Conservation (phyloP, 2,888 invertebrate species). For the Eueremaeus valkanovi region DNA sequence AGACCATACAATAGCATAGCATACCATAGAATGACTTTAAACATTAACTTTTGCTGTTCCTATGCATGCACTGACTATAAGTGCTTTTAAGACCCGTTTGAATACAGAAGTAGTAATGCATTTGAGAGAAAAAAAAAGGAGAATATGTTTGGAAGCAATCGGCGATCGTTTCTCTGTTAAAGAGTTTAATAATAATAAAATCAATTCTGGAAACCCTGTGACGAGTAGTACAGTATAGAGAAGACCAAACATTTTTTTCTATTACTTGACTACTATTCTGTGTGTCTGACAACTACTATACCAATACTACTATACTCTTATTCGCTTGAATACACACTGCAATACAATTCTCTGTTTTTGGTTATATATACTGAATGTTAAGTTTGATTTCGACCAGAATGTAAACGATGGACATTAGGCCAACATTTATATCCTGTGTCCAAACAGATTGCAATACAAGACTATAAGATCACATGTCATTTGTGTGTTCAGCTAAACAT, state of each 20-base stretch:
- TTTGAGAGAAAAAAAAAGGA: background rate
- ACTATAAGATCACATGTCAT: background rate
- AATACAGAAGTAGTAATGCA: background rate
- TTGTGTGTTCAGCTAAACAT: no score
- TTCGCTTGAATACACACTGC: background rate
- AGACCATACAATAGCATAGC: no score
- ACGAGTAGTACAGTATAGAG: background rate
- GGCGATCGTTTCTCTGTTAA: background rate
- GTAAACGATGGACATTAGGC: slow-evolving; percentile 2
- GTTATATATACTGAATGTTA: background rate
- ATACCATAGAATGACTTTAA: background rate
- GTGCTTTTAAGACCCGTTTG: background rate
- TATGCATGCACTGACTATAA: background rate
- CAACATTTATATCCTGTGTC: background rate
- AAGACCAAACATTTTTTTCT: background rate
- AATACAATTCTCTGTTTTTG: background rate
- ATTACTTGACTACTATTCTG: background rate
- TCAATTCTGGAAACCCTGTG: background rate
- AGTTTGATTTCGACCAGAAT: background rate
- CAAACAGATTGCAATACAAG: background rate
- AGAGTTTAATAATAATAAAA: slow-evolving; percentile 13
- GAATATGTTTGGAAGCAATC: background rate
- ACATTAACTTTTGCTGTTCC: background rate
- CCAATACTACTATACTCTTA: background rate
- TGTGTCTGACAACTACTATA: background rate